Percentiles rank a stretch among this genome's conserved stretches.
Evolutionary conservation across 2,113 vertebrate species (phyloP).

Genomic region (Calcarius ornatus): DNA sequence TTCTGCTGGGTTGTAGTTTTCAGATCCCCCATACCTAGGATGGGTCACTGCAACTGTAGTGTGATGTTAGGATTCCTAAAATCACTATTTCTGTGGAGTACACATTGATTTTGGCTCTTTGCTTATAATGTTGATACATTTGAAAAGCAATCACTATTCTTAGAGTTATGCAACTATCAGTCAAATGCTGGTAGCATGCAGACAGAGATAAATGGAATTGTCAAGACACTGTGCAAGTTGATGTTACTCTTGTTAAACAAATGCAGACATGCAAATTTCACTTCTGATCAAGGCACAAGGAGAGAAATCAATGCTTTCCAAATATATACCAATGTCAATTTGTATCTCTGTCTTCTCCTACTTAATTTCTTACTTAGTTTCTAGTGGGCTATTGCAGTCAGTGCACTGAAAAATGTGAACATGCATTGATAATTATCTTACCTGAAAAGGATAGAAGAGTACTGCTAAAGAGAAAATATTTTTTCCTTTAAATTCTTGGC

Average conservation of each 20-base stretch:
- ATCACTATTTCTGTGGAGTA: neutral
- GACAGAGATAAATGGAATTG: neutral
- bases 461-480: neutral
- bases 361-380: neutral
- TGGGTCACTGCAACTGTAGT: neutral
- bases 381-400: neutral
- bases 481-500: neutral
- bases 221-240: neutral
- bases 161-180: neutral
- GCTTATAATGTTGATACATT: neutral
- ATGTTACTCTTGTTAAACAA: slow-evolving; percentile 20
- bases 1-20: neutral
- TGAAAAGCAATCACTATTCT: neutral
- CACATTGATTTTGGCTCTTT: neutral
- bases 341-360: neutral
- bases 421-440: neutral
- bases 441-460: neutral
- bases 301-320: neutral
- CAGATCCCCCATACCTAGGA: neutral
- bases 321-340: neutral
- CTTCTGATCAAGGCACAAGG: neutral
- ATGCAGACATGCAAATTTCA: neutral
- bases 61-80: neutral
- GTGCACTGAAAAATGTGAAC: neutral
- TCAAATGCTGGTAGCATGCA: neutral